Conservation (phyloP, 2,888 invertebrate species). For the Agrilus biguttatus region DNA sequence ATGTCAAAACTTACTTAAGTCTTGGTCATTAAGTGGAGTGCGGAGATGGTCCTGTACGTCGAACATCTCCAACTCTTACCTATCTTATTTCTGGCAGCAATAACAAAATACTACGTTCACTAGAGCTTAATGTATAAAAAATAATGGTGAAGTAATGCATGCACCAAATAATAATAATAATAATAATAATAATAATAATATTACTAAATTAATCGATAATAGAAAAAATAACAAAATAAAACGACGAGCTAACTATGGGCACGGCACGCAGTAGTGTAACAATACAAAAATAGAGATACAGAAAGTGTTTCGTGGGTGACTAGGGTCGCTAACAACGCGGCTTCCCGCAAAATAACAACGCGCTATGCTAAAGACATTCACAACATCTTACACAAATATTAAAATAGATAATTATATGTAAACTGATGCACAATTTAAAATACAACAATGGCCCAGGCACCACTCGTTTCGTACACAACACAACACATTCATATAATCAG, state of each 20-base stretch:
- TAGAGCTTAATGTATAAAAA: conserved; percentile 26
- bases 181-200: conserved; percentile 18
- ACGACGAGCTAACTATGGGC: conserved; percentile 20
- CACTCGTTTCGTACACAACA: conserved; percentile 23
- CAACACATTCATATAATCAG: conserved; percentile 13
- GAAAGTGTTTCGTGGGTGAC: conserved; percentile 26
- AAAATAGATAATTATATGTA: conserved; percentile 30
- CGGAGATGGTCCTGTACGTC: conserved; percentile 6
- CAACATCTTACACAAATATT: conserved; percentile 34
- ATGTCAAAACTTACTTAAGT: conserved; percentile 3
- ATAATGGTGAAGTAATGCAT: conserved; percentile 28
- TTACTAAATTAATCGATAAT: conserved; percentile 16
- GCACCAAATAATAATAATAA: conserved; percentile 25
- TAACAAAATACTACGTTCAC: conserved; percentile 31
- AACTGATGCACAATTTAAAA: conserved; percentile 27
- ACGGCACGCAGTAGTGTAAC: conserved; percentile 26
- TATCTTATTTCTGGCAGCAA: conserved; percentile 38
- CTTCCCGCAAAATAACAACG: conserved; percentile 32
- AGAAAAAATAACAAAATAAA: conserved; percentile 22
- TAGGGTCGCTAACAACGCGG: conserved; percentile 35
- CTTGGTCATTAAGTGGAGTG: conserved; percentile 11
- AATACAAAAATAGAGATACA: conserved; percentile 16
- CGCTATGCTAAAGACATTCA: conserved; percentile 31
- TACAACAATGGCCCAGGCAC: conserved; percentile 31
- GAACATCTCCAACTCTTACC: conserved; percentile 17